These are phyloP conservation scores for Myrmecobius fasciatus DNA, from an alignment of 2,113 vertebrate species.

Conservation along the genomic window DNA sequence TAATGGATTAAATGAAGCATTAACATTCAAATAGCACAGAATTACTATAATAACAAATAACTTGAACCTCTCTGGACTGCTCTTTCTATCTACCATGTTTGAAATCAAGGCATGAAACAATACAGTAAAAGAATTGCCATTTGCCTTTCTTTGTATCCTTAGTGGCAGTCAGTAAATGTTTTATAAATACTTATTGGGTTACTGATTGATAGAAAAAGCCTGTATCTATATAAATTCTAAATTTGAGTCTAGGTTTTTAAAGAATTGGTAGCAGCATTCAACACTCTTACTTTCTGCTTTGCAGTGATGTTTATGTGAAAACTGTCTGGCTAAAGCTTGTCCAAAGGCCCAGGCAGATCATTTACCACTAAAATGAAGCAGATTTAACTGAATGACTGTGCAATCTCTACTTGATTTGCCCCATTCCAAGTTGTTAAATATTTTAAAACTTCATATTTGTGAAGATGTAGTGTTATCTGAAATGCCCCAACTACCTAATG, in stretches of 20 bases:
- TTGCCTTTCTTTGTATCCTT: neutral
- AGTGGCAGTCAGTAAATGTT: neutral
- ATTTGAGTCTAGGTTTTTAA: constrained; percentile 20
- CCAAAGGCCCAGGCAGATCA: neutral
- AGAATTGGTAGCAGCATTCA: neutral
- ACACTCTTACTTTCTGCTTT: neutral
- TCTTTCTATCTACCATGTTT: neutral
- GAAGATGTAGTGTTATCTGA: neutral
- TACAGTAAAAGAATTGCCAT: neutral
- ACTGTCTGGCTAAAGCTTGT: neutral
- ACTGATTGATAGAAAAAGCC: constrained; percentile 2
- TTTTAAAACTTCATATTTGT: neutral
- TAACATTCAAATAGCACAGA: constrained; percentile 13
- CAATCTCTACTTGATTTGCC: neutral
- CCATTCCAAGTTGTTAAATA: neutral
- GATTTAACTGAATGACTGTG: neutral
- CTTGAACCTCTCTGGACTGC: neutral
- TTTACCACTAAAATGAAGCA: neutral
- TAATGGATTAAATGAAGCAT: constrained; percentile 9
- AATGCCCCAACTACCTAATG: neutral
- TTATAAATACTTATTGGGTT: neutral
- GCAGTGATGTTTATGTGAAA: neutral
- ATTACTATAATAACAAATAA: constrained; percentile 7
- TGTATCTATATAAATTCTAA: neutral
- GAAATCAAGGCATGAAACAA: neutral